These are phyloP conservation scores for Drosophila lacteicornis DNA, from an alignment of 1,140 invertebrate genomes.

Conservation along the genomic window DNA sequence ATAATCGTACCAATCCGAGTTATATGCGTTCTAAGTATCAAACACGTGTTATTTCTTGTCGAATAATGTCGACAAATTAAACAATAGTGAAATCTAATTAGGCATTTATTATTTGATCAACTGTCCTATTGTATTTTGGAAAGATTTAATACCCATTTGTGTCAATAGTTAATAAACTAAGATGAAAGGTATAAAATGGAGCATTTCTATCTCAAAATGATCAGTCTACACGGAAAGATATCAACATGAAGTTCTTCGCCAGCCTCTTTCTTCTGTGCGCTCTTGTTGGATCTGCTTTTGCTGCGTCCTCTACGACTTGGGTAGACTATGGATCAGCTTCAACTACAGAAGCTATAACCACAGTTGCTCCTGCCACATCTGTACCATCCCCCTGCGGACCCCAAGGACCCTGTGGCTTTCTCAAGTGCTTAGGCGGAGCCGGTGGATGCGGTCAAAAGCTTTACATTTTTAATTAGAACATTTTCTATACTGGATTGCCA, in stretches of 20 bases:
- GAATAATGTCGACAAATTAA: too few relatives aligned
- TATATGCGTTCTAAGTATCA: background rate
- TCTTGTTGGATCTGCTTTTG: background rate
- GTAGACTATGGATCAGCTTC: background rate
- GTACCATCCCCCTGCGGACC: background rate
- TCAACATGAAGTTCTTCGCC: constrained; percentile 13
- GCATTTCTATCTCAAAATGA: background rate
- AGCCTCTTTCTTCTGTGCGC: background rate
- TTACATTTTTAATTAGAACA: constrained; percentile 1
- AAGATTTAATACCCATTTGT: constrained; percentile 5
- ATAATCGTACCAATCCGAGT: too few relatives aligned
- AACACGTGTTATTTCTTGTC: background rate
- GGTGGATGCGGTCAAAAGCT: constrained; percentile 8
- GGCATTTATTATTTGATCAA: background rate
- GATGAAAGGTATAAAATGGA: background rate
- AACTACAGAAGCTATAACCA: background rate
- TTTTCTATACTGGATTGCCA: background rate
- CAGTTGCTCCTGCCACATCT: background rate
- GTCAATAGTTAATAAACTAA: background rate
- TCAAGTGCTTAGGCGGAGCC: constrained; percentile 3
- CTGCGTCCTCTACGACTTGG: background rate
- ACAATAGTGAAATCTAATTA: background rate
- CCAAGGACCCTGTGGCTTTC: constrained; percentile 2
- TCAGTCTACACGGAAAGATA: background rate
- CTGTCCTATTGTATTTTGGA: background rate